phyloP scores from a whole-genome alignment of 2,797 vertebrate genomes.

The Stomatorhinus walkeri region DNA sequence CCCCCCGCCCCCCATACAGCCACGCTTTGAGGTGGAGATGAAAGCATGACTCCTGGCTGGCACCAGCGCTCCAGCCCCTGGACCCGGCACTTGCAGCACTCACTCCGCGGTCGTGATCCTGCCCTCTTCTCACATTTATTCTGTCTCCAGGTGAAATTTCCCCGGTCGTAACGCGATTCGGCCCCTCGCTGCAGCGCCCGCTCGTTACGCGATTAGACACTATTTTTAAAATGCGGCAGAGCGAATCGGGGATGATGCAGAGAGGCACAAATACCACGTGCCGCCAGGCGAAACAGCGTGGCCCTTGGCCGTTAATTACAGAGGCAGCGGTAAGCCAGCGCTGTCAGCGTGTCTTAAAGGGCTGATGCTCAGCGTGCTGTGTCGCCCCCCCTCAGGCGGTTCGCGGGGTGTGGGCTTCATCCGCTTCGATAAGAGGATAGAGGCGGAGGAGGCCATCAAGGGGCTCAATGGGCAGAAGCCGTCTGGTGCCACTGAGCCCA shows the following conservation, averaged over 20 bases:
- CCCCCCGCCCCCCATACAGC: background rate
- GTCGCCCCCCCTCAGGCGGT: conserved; percentile 81
- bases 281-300: background rate
- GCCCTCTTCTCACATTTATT: background rate
- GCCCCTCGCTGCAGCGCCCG: background rate
- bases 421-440: conserved; percentile 99
- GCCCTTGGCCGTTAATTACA: background rate
- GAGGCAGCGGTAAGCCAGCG: background rate
- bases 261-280: background rate
- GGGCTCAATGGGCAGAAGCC: conserved; percentile 99
- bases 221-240: conserved; percentile 1
- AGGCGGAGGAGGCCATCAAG: conserved; percentile 99
- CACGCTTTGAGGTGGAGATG: background rate
- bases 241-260: conserved; percentile 8
- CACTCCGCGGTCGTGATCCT: background rate
- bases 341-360: background rate
- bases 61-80: background rate
- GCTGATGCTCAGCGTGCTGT: conserved; percentile 48
- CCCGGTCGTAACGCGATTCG: conserved; percentile 2
- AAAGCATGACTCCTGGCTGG: background rate
- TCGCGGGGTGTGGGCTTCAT: conserved; percentile 99
- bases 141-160: background rate
- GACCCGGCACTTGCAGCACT: background rate
- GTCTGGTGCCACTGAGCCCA: conserved; percentile 94
- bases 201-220: background rate